A percentile compares a stretch with the other conserved stretches of the same genome.
These are phyloP conservation scores for Rynchops niger DNA, from an alignment of 2,113 vertebrate genomes.

Conservation along the genomic window DNA sequence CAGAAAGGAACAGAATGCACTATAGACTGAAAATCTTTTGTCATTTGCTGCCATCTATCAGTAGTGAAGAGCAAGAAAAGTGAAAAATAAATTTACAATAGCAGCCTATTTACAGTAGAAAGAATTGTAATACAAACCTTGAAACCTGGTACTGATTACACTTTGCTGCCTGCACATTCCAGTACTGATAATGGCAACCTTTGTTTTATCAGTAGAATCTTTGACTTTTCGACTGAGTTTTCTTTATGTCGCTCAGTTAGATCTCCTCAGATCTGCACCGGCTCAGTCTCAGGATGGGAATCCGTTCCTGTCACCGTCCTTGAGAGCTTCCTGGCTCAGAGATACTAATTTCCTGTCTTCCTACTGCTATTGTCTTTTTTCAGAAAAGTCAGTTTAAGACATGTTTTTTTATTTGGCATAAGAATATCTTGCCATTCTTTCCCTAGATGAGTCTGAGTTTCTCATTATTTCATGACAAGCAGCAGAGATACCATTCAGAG, in stretches of 20 bases:
- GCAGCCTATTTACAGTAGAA: background rate
- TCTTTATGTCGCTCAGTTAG: background rate
- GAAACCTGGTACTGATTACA: background rate
- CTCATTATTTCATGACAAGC: background rate
- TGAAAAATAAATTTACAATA: background rate
- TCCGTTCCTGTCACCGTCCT: background rate
- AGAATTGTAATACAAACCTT: background rate
- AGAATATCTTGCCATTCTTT: background rate
- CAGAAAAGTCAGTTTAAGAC: background rate
- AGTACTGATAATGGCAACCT: background rate
- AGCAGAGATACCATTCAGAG: background rate
- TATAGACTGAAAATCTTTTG: background rate
- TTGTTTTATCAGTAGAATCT: background rate
- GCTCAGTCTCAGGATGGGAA: background rate
- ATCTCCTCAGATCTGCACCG: background rate
- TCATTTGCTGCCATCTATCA: constrained; percentile 71
- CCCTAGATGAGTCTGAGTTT: fast-evolving
- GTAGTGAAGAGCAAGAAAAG: background rate
- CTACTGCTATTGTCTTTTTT: background rate
- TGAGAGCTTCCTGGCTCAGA: background rate
- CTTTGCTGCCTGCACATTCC: background rate
- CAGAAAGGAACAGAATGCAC: background rate
- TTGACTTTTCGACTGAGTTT: background rate
- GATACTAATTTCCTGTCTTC: background rate
- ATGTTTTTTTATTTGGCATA: background rate